These are phyloP conservation scores for Hippopotamyrus pictus DNA, from an alignment of 2,797 vertebrate genomes.

Conservation along the genomic window DNA sequence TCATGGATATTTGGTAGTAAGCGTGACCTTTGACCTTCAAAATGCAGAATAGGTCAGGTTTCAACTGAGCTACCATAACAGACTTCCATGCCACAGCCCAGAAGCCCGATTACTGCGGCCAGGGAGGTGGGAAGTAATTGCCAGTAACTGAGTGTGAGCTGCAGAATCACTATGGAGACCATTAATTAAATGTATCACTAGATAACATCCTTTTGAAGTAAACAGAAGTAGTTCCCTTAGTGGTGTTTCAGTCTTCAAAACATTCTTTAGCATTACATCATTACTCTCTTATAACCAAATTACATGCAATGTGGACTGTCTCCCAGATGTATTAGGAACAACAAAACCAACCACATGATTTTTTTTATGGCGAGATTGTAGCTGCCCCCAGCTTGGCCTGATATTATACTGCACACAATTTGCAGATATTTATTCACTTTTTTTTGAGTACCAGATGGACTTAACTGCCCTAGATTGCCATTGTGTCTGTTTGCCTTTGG, in stretches of 20 bases:
- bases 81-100: background rate
- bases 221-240: background rate
- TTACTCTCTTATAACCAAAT: background rate
- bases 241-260: background rate
- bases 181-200: background rate
- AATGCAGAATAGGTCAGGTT: background rate
- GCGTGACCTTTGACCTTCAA: background rate
- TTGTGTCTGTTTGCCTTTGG: conserved; percentile 47
- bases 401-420: background rate
- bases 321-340: background rate
- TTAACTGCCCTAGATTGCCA: conserved; percentile 33
- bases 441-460: background rate
- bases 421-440: background rate
- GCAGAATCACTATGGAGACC: background rate
- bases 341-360: background rate
- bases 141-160: background rate
- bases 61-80: background rate
- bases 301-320: background rate
- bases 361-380: background rate
- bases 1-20: background rate
- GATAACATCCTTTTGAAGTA: background rate
- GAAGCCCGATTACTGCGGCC: background rate
- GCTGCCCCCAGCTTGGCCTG: background rate
- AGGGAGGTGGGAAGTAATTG: background rate
- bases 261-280: background rate